Evolutionary conservation across 1,140 invertebrate species (phyloP), one percentile per base, ranked within the genome.

Genomic region (Stegodyphus mimosarum): DNA sequence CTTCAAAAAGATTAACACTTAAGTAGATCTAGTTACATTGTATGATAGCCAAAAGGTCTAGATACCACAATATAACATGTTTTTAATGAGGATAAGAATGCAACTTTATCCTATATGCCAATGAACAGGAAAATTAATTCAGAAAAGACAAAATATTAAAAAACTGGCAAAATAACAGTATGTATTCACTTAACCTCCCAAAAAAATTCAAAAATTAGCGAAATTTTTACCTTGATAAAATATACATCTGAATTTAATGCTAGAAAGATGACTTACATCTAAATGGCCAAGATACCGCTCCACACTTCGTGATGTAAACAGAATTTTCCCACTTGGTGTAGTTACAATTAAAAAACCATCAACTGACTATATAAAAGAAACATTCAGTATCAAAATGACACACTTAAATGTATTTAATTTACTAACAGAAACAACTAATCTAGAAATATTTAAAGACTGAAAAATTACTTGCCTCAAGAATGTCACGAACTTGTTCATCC

Each of bases 231-330:
- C 2, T 17, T 17, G 2, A 17, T 2, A 69, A 69, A 13, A 69
- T 48, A 48, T 72, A 6, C 7, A 33, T 33, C 33, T 1, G 33
- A 33, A 33, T 33, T 33, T 60, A 63, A 33, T 33, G 33, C 33
- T 1, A 78, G 33, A 48, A 49, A 18, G 11, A 51, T 64, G 11
- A 53, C 90, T 92, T 92, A 96, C 95, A 93, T 96, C 95, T 75
- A 94, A 93, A 90, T 97, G 95, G 67, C 96, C 95, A 71, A 98
- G 91, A 85, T 95, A 93, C 87, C 94, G 93, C 87, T 96, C 95
- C 6, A 98, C 93, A 86, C 95, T 95, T 69, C 94, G 92, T 18
- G 96, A 96, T 7, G 97, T 93, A 88, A 96, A 95, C n/a, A 98
- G 93, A 76, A 98, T 94, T 89, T 96, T 94, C 1, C 96, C 96